Percentiles rank a stretch among this genome's conserved stretches.
phyloP scores from a whole-genome alignment of 2,113 vertebrate species.

The Rana temporaria region DNA sequence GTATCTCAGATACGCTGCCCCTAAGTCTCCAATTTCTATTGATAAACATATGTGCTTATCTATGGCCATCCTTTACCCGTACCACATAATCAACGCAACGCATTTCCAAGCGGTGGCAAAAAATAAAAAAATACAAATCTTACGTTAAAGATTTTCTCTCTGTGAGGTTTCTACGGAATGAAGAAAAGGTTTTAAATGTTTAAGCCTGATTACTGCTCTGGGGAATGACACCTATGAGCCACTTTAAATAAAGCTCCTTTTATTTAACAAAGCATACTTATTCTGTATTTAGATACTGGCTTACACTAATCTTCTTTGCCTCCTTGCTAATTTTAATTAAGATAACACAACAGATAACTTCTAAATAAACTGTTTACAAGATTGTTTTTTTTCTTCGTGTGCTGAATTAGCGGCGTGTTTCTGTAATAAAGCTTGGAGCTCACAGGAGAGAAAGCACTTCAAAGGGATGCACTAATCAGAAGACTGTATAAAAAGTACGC shows the following conservation, averaged over 20 bases:
- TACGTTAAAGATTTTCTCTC: too few species aligned
- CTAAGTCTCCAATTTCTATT: too few species aligned
- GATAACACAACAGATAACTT: conserved; percentile 33
- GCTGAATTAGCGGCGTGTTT: neutral
- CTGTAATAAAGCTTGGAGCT: too few species aligned
- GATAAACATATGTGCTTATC: too few species aligned
- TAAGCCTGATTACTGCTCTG: conserved; percentile 28
- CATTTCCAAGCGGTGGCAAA: too few species aligned
- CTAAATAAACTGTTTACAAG: conserved; percentile 1
- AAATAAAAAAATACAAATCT: too few species aligned
- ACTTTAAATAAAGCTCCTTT: conserved; percentile 45
- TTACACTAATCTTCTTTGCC: conserved; percentile 2
- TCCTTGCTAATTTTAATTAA: neutral
- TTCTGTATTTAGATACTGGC: conserved; percentile 8
- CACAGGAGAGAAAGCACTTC: too few species aligned
- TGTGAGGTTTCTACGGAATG: neutral
- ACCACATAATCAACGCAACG: too few species aligned
- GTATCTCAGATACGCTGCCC: too few species aligned
- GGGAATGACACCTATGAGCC: conserved; percentile 27
- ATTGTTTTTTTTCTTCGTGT: neutral
- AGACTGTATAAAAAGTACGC: too few species aligned
- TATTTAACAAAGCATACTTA: conserved; percentile 46
- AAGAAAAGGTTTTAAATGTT: neutral
- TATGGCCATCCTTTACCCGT: too few species aligned
- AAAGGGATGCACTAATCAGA: too few species aligned